Evolutionary conservation across 2,797 vertebrate genomes (phyloP).

Genomic region (Artibeus lituratus): DNA sequence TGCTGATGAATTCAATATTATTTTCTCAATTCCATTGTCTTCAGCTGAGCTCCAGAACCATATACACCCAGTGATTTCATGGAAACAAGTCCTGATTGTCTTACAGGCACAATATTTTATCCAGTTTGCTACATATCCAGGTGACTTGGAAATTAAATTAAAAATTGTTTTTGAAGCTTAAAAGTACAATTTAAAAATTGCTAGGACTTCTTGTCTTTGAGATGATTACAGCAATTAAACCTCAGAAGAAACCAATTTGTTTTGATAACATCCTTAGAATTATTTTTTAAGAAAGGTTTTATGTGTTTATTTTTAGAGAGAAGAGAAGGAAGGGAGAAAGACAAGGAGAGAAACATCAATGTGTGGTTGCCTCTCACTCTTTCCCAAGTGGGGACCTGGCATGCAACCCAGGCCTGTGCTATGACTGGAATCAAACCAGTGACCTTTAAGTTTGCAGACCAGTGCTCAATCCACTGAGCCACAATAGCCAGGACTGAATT

Average conservation of each 20-base stretch:
- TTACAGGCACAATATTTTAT: not conserved
- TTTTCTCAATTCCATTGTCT: not conserved
- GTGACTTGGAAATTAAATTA: not conserved
- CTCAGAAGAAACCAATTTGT: not conserved
- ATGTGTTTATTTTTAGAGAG: no score
- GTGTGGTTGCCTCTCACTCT: no score
- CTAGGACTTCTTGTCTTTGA: not conserved
- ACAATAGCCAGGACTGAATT: no score
- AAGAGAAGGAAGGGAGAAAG: no score
- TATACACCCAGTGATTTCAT: not conserved
- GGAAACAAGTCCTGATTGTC: not conserved
- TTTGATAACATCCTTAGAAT: not conserved
- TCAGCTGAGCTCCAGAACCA: not conserved
- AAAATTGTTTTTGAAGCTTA: not conserved
- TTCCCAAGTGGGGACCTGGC: no score
- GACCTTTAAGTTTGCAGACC: no score
- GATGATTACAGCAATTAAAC: not conserved
- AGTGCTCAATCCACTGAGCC: no score
- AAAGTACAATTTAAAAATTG: not conserved
- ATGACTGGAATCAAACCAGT: no score
- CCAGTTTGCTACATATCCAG: not conserved
- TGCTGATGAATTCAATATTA: not conserved
- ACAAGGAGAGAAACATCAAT: no score
- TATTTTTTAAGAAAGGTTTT: not conserved
- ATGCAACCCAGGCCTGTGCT: no score